phyloP scores from a whole-genome alignment of 2,797 vertebrate species.

The Hapalemur alaotrensis region DNA sequence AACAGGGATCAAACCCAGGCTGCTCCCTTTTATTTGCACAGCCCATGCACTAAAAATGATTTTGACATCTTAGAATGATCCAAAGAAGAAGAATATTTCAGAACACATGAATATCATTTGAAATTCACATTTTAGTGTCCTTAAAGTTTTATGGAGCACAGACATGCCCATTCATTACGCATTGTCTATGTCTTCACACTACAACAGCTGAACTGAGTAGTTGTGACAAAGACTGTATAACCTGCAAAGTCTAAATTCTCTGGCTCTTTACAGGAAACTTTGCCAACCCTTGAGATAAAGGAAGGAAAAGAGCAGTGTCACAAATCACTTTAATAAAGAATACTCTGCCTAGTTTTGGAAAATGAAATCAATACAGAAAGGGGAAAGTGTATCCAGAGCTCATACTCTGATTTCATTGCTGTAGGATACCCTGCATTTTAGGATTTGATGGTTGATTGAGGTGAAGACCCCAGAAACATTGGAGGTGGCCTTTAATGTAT shows the following conservation, averaged over 20 bases:
- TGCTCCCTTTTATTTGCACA: not conserved
- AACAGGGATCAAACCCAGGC: not conserved
- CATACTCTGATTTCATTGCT: not conserved
- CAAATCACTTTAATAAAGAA: not conserved
- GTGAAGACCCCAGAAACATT: not conserved
- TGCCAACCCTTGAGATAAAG: not conserved
- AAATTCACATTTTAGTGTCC: not conserved
- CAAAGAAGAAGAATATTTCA: not conserved
- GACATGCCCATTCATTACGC: not conserved
- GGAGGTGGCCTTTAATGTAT: not conserved
- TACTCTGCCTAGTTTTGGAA: not conserved
- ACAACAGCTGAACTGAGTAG: not conserved
- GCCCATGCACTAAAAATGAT: not conserved
- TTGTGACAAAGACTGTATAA: not conserved
- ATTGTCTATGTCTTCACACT: not conserved
- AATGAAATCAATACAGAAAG: not conserved
- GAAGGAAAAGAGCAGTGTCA: not conserved
- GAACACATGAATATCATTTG: not conserved
- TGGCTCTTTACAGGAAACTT: not conserved
- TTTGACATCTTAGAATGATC: slow-evolving; percentile 32
- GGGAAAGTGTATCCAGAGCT: not conserved
- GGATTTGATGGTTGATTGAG: not conserved
- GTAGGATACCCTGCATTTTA: not conserved
- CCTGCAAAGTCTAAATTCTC: not conserved
- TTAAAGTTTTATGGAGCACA: not conserved